These are phyloP conservation scores for Amphimedon queenslandica DNA, from an alignment of 37 sponge, comb jelly and placozoan species.

Conservation along the genomic window DNA sequence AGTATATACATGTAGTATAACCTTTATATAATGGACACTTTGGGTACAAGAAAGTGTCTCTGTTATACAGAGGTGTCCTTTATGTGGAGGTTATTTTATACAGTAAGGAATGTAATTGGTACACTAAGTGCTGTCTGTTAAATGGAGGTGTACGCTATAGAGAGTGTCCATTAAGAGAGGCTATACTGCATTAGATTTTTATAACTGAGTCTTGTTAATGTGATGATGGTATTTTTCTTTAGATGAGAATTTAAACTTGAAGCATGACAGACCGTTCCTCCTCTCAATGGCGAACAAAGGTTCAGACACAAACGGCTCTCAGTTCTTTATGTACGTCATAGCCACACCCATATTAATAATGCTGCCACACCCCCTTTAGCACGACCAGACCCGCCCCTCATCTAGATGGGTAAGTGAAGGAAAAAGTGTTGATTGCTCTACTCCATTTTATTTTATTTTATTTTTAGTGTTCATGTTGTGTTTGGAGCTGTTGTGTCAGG, in stretches of 20 bases:
- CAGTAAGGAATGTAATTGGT: no score
- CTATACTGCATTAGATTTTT: no score
- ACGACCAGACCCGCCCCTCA: slow-evolving; percentile 86
- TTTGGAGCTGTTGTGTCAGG: slow-evolving; percentile 90
- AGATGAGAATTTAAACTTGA: slow-evolving; percentile 86
- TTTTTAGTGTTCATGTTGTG: slow-evolving; percentile 85
- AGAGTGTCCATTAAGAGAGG: no score
- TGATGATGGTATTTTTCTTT: background rate
- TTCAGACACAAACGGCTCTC: slow-evolving; percentile 96
- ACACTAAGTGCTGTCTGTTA: no score
- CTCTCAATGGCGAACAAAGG: slow-evolving; percentile 99
- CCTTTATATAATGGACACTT: no score
- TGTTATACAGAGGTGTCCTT: no score
- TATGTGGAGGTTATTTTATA: no score
- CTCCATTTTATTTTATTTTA: slow-evolving; percentile 3
- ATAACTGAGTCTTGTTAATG: background rate
- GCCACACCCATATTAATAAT: background rate
- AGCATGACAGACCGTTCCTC: slow-evolving; percentile 80
- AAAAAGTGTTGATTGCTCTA: background rate
- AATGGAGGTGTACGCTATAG: no score
- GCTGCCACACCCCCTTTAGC: slow-evolving; percentile 28
- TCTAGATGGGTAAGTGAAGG: slow-evolving; percentile 89
- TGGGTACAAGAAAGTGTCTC: no score
- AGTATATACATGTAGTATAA: slow-evolving; percentile 1
- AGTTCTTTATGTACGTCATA: slow-evolving; percentile 91